Conservation (phyloP, 1,140 invertebrate species). For the Theocolax elegans region DNA sequence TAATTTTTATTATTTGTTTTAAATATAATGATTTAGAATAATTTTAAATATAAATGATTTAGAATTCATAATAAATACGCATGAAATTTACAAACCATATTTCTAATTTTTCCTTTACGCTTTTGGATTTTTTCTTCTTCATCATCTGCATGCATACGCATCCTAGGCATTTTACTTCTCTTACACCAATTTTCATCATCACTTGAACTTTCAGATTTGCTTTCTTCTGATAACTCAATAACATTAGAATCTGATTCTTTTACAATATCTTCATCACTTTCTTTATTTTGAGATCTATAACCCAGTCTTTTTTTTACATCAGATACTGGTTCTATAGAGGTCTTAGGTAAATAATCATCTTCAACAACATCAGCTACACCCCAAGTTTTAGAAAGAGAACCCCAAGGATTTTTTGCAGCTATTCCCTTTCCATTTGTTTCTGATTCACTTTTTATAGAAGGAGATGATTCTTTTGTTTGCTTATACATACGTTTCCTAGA, state of each 20-base stretch:
- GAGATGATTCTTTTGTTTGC: conserved; percentile 49
- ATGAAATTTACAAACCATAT: background rate
- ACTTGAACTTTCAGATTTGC: conserved; percentile 65
- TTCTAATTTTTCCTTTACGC: conserved; percentile 44
- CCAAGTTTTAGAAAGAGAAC: conserved; percentile 76
- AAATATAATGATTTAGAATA: background rate
- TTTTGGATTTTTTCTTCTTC: conserved; percentile 75
- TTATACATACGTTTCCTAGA: conserved; percentile 67
- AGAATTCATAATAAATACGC: background rate
- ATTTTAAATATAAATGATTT: conserved; percentile 18
- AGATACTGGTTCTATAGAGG: conserved; percentile 22
- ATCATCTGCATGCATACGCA: conserved; percentile 91
- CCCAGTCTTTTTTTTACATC: conserved; percentile 63
- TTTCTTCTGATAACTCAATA: conserved; percentile 38
- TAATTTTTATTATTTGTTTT: conserved; percentile 20
- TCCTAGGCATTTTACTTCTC: conserved; percentile 75
- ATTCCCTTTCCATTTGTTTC: conserved; percentile 55
- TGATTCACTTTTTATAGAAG: conserved; percentile 42
- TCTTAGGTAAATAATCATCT: conserved; percentile 64
- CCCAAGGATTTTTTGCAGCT: conserved; percentile 77
- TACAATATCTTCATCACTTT: background rate
- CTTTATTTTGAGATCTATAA: conserved; percentile 45
- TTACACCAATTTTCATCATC: conserved; percentile 69
- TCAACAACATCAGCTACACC: conserved; percentile 72
- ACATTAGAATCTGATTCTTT: conserved; percentile 10